phyloP scores from a whole-genome alignment of 2,113 vertebrate genomes.

The Riparia riparia region DNA sequence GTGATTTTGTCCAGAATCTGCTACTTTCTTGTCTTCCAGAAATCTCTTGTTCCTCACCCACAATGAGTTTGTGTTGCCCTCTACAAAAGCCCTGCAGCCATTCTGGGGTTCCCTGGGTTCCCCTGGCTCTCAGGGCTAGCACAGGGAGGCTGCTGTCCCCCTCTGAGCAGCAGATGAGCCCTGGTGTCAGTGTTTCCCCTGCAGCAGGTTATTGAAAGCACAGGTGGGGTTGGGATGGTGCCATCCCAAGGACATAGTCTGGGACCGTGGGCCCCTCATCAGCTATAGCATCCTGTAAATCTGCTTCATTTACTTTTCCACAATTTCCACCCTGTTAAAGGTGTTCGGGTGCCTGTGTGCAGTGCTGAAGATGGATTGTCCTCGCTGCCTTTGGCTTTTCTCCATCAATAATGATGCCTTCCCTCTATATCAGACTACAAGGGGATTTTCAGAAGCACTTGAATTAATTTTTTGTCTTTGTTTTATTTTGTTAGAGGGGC shows the following conservation, averaged over 20 bases:
- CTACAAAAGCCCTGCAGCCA: fast-evolving
- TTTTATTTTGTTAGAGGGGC: not conserved
- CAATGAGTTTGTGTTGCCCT: fast-evolving
- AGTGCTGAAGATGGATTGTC: not conserved
- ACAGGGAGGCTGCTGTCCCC: not conserved
- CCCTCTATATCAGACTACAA: not conserved
- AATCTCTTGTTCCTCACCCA: not conserved
- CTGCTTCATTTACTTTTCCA: not conserved
- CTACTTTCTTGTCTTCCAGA: not conserved
- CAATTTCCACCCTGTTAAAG: not conserved
- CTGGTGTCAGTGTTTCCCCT: not conserved
- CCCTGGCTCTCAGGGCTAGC: not conserved
- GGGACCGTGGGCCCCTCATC: not conserved
- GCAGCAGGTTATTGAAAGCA: not conserved
- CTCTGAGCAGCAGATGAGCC: not conserved
- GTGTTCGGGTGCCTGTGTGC: not conserved
- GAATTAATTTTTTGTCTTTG: not conserved
- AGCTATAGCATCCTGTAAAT: not conserved
- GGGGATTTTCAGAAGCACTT: not conserved
- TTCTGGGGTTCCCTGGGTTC: not conserved
- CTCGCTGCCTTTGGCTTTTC: not conserved
- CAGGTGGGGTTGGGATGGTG: not conserved
- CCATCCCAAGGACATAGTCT: not conserved
- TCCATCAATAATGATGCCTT: not conserved
- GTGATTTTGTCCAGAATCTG: not conserved